These are phyloP conservation scores for Discoglossus pictus DNA, from an alignment of 2,797 vertebrate genomes.

Conservation along the genomic window DNA sequence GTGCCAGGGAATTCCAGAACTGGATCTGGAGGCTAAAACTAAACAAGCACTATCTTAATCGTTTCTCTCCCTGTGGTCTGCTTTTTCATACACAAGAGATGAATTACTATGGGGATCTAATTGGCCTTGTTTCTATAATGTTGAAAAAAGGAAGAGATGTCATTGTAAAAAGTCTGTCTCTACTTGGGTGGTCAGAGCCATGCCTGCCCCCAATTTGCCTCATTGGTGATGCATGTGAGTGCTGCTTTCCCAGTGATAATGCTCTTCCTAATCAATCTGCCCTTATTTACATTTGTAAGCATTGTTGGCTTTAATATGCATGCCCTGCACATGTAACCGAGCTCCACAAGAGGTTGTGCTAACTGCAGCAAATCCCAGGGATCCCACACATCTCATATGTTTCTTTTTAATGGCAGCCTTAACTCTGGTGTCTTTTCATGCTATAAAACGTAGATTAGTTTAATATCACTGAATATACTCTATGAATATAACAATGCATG, in stretches of 20 bases:
- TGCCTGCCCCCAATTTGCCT: conserved; percentile 70
- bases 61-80: conserved; percentile 60
- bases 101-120: conserved; percentile 73
- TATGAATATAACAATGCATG: too few species aligned
- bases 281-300: conserved; percentile 73
- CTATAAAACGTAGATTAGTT: too few species aligned
- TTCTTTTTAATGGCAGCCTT: conserved; percentile 6
- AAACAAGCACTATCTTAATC: conserved; percentile 67
- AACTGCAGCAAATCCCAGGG: conserved; percentile 46
- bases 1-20: conserved; percentile 54
- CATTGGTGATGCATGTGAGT: conserved; percentile 64
- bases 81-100: conserved; percentile 64
- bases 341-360: conserved; percentile 51
- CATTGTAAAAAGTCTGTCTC: conserved; percentile 67
- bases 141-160: conserved; percentile 68
- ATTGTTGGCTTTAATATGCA: conserved; percentile 66
- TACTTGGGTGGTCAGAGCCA: conserved; percentile 75
- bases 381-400: conserved; percentile 46
- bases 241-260: conserved; percentile 65
- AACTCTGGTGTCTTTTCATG: too few species aligned
- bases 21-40: conserved; percentile 54
- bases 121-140: conserved; percentile 72
- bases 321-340: conserved; percentile 54
- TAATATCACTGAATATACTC: too few species aligned
- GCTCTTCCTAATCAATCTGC: conserved; percentile 70